Percentiles rank a stretch among this genome's conserved stretches.
These are phyloP conservation scores for Psammodynastes pulverulentus DNA, from an alignment of 2,113 vertebrate species.

Conservation along the genomic window DNA sequence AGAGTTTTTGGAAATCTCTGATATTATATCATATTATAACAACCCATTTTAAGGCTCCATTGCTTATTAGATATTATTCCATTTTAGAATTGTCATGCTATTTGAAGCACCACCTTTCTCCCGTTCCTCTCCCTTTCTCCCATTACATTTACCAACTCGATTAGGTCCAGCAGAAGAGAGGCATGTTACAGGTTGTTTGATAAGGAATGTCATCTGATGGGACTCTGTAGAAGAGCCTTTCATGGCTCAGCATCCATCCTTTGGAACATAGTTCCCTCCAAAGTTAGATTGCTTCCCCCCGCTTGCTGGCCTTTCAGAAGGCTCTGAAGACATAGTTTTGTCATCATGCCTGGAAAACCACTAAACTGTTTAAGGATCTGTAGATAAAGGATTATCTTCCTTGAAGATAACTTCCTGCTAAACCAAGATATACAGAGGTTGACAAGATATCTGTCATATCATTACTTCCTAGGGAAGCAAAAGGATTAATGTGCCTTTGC, in stretches of 20 bases:
- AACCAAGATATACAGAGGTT: not conserved
- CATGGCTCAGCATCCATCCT: not conserved
- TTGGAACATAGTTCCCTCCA: not conserved
- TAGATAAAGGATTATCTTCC: not conserved
- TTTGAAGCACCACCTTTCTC: not conserved
- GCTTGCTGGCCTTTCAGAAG: not conserved
- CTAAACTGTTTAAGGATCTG: not conserved
- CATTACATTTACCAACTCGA: not conserved
- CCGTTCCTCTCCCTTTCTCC: not conserved
- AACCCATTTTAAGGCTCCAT: not conserved
- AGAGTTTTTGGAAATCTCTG: not conserved
- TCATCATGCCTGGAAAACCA: constrained; percentile 10
- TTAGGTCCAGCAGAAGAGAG: not conserved
- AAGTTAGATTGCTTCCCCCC: not conserved
- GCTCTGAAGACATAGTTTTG: not conserved
- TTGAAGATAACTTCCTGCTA: not conserved
- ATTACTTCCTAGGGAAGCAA: not conserved
- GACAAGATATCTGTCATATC: constrained; percentile 21
- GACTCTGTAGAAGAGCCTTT: not conserved
- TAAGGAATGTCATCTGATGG: not conserved
- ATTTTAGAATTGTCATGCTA: not conserved
- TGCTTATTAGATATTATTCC: not conserved
- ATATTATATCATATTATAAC: not conserved
- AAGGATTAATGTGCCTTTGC: not conserved
- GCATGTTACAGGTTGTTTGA: not conserved